phyloP scores from a whole-genome alignment of 2,888 invertebrate species.

The Drosophila multiciliata region DNA sequence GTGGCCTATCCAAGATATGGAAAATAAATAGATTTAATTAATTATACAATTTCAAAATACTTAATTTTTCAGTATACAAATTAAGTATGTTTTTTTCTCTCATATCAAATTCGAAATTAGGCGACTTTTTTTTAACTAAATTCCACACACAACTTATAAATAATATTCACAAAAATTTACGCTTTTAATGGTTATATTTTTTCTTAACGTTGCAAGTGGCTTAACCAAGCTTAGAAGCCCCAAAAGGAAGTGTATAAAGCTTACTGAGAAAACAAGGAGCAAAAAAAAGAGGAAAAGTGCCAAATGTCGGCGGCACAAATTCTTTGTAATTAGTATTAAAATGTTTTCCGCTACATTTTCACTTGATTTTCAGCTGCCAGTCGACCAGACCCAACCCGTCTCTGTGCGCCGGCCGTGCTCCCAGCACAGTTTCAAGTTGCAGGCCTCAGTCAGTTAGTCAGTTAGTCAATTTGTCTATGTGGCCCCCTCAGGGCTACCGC shows the following conservation, averaged over 20 bases:
- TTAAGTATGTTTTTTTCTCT: not conserved
- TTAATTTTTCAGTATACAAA: no score
- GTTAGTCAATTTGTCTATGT: slow-evolving; percentile 79
- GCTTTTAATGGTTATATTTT: not conserved
- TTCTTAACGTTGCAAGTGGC: slow-evolving; percentile 3
- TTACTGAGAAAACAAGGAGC: slow-evolving; percentile 9
- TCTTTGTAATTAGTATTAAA: slow-evolving; percentile 82
- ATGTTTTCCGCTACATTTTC: slow-evolving; percentile 81
- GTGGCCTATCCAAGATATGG: not conserved
- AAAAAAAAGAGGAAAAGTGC: slow-evolving; percentile 63
- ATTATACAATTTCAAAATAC: no score
- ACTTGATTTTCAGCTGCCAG: slow-evolving; percentile 69
- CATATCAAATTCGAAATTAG: not conserved
- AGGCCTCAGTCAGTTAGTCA: slow-evolving; percentile 66
- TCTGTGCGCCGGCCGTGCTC: not conserved
- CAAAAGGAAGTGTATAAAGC: slow-evolving; percentile 21
- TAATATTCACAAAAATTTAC: not conserved
- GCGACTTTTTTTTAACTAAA: not conserved
- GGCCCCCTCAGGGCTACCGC: slow-evolving; percentile 51
- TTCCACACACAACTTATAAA: not conserved
- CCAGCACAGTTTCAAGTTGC: slow-evolving; percentile 14
- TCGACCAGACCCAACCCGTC: slow-evolving; percentile 15
- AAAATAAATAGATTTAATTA: not conserved
- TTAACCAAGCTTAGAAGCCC: slow-evolving; percentile 9
- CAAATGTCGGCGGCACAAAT: slow-evolving; percentile 74